Conservation (phyloP, 92 coral and sea anemone genomes). For the Phenganax marumi region DNA sequence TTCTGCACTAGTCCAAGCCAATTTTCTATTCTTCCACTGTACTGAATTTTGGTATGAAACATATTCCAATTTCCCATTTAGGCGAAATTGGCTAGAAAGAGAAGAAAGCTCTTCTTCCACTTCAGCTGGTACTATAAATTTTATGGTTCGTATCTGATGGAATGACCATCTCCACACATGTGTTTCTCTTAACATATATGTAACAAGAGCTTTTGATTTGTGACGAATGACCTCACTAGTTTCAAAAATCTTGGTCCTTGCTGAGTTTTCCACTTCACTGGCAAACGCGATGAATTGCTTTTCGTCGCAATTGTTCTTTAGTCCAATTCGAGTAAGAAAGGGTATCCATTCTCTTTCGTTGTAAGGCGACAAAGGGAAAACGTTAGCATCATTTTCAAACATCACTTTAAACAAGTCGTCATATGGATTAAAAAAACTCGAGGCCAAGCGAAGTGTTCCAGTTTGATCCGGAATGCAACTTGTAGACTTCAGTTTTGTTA, state of each 20-base stretch:
- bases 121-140: slow-evolving; percentile 23
- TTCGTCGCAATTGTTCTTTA: slow-evolving; percentile 10
- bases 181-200: neutral
- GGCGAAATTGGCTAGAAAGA: slow-evolving; percentile 13
- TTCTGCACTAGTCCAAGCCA: slow-evolving; percentile 77
- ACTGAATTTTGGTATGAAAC: slow-evolving; percentile 32
- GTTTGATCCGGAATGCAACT: slow-evolving; percentile 9
- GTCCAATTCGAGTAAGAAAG: slow-evolving; percentile 24
- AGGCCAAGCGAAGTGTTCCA: slow-evolving; percentile 15
- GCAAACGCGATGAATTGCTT: slow-evolving; percentile 23
- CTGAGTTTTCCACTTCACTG: neutral
- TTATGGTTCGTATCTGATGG: neutral
- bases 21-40: slow-evolving; percentile 13
- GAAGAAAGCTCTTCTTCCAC: slow-evolving; percentile 14
- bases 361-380: slow-evolving; percentile 4
- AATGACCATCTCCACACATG: neutral
- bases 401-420: slow-evolving; percentile 24
- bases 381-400: neutral
- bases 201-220: slow-evolving; percentile 38
- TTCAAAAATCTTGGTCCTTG: neutral
- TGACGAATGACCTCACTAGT: neutral
- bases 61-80: slow-evolving; percentile 2
- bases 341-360: neutral
- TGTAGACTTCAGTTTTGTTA: neutral
- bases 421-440: slow-evolving; percentile 5